A percentile compares a stretch with the other conserved stretches of the same genome.
phyloP scores from a whole-genome alignment of 1,140 invertebrate species.

The Magallana gigas region DNA sequence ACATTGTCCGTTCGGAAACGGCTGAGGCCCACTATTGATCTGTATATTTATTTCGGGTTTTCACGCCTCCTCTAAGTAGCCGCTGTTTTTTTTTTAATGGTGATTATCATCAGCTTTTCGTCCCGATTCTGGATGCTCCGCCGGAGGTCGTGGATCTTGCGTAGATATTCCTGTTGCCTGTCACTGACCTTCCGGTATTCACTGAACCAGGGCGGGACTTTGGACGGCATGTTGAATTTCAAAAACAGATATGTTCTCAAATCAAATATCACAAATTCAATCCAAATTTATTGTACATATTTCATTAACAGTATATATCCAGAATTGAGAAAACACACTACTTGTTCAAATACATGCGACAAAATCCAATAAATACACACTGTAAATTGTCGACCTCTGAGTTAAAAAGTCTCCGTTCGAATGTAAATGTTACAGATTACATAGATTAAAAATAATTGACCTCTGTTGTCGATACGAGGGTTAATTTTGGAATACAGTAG shows the following conservation, averaged over 20 bases:
- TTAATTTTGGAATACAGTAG: background rate
- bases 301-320: too few species aligned
- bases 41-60: constrained; percentile 24
- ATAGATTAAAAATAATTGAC: background rate
- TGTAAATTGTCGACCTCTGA: background rate
- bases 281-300: too few species aligned
- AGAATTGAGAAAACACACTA: too few species aligned
- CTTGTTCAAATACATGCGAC: background rate
- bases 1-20: constrained; percentile 39
- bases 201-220: constrained; percentile 40
- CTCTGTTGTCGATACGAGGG: background rate
- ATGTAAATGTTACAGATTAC: background rate
- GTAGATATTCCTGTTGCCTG: constrained; percentile 47
- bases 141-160: constrained; percentile 35
- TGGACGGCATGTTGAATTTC: constrained; percentile 33
- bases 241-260: too few species aligned
- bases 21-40: constrained; percentile 37
- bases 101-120: constrained; percentile 43
- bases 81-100: constrained; percentile 40
- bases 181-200: constrained; percentile 45
- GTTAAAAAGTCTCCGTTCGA: background rate
- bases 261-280: too few species aligned
- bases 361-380: background rate
- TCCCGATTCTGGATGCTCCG: constrained; percentile 45
- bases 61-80: constrained; percentile 35